These are phyloP conservation scores for Anorthoa munda DNA, from an alignment of 2,888 invertebrate species.

Conservation along the genomic window DNA sequence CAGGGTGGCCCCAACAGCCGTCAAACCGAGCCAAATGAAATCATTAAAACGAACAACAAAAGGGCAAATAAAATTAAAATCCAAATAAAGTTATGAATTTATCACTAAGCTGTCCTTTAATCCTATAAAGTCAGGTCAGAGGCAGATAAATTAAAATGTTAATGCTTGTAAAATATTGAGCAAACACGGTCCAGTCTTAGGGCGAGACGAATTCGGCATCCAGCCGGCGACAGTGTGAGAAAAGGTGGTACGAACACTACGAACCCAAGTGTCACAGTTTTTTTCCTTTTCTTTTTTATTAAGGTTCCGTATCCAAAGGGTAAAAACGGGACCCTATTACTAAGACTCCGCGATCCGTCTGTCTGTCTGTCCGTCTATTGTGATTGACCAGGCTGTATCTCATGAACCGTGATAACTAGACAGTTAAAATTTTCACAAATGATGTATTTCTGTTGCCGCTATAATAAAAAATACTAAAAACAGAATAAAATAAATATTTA, in stretches of 20 bases:
- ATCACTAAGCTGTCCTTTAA: slow-evolving; percentile 72
- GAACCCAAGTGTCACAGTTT: slow-evolving; percentile 11
- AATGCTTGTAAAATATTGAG: slow-evolving; percentile 75
- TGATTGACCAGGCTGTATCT: too few relatives aligned
- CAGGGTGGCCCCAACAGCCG: slow-evolving; percentile 51
- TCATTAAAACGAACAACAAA: slow-evolving; percentile 64
- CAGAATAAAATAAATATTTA: too few relatives aligned
- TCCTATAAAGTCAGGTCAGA: slow-evolving; percentile 69
- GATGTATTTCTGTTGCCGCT: too few relatives aligned
- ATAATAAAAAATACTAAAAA: too few relatives aligned
- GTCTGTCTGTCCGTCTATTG: too few relatives aligned
- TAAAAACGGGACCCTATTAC: too few relatives aligned
- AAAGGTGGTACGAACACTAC: slow-evolving; percentile 37
- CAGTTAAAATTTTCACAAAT: too few relatives aligned
- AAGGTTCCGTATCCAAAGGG: too few relatives aligned
- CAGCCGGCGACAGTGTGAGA: slow-evolving; percentile 68
- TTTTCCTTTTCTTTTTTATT: slow-evolving; percentile 7
- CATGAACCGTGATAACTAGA: too few relatives aligned
- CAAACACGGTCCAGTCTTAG: slow-evolving; percentile 69
- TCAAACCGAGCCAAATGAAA: slow-evolving; percentile 50
- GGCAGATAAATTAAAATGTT: slow-evolving; percentile 76
- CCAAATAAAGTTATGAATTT: slow-evolving; percentile 75
- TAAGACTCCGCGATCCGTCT: too few relatives aligned
- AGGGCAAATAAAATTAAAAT: slow-evolving; percentile 66
- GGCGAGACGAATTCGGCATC: slow-evolving; percentile 76